phyloP scores from a whole-genome alignment of 1,140 invertebrate species.

The Pachypeltis micranthus region DNA sequence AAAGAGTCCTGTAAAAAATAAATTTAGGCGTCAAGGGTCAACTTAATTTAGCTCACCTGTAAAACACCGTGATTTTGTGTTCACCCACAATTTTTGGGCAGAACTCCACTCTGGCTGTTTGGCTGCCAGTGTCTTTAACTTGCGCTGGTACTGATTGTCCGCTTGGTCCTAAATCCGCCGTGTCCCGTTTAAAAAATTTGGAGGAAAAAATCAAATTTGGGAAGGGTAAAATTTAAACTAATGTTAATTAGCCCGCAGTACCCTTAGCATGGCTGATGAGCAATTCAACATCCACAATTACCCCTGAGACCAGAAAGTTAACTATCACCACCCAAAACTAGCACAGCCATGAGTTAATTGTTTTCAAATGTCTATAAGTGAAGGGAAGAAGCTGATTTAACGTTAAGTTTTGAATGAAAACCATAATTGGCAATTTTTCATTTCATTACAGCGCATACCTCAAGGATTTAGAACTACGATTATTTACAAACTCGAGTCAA shows the following conservation, averaged over 20 bases:
- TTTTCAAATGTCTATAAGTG: not conserved
- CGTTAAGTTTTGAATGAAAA: too few relatives aligned
- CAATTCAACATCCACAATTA: not conserved
- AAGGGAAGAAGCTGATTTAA: not conserved
- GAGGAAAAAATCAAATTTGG: not conserved
- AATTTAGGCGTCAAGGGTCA: conserved; percentile 39
- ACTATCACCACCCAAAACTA: not conserved
- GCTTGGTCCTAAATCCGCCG: conserved; percentile 55
- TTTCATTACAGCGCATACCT: too few relatives aligned
- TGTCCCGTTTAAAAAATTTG: not conserved
- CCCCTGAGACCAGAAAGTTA: not conserved
- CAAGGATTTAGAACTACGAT: too few relatives aligned
- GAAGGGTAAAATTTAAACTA: not conserved
- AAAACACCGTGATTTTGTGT: conserved; percentile 74
- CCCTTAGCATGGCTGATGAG: not conserved
- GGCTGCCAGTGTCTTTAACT: conserved; percentile 58
- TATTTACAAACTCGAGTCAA: too few relatives aligned
- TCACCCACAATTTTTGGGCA: conserved; percentile 77
- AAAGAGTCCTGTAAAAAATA: too few relatives aligned
- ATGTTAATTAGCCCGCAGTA: conserved; percentile 10
- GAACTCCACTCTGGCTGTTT: conserved; percentile 73
- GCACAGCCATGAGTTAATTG: not conserved
- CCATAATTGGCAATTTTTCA: too few relatives aligned
- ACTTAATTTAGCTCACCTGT: conserved; percentile 59
- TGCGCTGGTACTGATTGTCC: conserved; percentile 76